Evolutionary conservation across 1,140 invertebrate genomes (phyloP), one percentile per base, ranked within the genome.

Genomic region (Orussus abietinus): DNA sequence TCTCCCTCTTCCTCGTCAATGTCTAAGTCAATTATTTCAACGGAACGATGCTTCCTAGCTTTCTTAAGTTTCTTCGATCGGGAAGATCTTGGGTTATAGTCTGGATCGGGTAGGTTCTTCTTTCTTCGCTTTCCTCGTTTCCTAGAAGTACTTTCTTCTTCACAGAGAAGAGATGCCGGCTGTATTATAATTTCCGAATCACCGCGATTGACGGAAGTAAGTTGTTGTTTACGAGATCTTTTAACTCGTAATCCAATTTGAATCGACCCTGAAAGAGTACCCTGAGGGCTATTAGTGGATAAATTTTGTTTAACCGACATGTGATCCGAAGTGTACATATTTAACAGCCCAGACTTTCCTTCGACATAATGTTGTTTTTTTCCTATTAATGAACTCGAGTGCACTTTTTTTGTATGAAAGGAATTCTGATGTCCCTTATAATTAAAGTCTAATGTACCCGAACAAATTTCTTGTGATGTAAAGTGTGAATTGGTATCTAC

Each of bases 131-230:
- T 45, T 1, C 59, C 53, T 18, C 55, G 62, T 36, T 66, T 64
- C 39, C 40, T 62, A 18, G 29, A 17, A 6, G 49, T 47, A 4
- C 32, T 49, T 13, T 60, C 51, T 9, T 67, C 62, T 9, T 71
- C 66, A 1, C 49, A 55, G 6, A 59, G 36, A 20, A 61, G 45
- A 3, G 58, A 62, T 3, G 67, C 62, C 2, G 68, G 62, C 47
- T 74, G 71, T 22, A 74, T 72, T 17, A 74, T 74, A 5, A 74
- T 74, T 45, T 74, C 71, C 0, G 69, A 65, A 50, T 72, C 69
- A 2, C 58, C 66, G 1, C 71, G 64, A 49, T 74, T 66, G 1
- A 72, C 67, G 0, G 54, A 57, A 5, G 60, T 67, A 32, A 74
- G 47, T 39, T 74, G 68, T 28, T 74, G 71, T 26, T 74, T 74